Base-by-base conservation (phyloP, 2,797 vertebrate genomes). In the Steatocranus sp. region DNA sequence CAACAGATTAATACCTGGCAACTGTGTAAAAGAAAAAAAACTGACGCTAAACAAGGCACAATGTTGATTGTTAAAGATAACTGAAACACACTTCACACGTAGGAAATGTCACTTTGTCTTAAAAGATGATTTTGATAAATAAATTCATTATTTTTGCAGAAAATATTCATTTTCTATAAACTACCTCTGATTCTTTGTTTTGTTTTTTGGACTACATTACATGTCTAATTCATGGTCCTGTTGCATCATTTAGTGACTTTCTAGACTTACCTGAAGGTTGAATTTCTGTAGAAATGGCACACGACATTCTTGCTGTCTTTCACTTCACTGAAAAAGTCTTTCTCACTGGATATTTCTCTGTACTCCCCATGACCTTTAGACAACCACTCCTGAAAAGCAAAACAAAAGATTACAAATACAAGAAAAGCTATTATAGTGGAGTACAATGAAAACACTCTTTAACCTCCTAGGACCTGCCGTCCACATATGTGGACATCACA, bases 281-380 rank as follows among this genome's bases (percentile, higher is more conserved):
- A 96, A 81, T 97, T 97, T 96, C 86, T 98, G 92, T 99, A 99
- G 95, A 99, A 99, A 94, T 99, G 99, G 88, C 98, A 99, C 93
- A 99, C 97, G n/a, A 98, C 98, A 3, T 97, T 98, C 95, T 97
- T 98, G 95, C 96, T 99, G 18, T 98, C 97, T 91, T 99, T 99
- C 76, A 98, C 98, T 94, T 99, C 98, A 10, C 96, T 88, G 85
- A 99, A 99, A 91, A 99, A 99, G 66, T 99, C 98, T 94, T 96
- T 98, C 92, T 99, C 99, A 20, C 98, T 99, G 78, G 97, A 91
- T 76, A 99, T 96, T 95, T 99, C 99, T 95, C 93, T 96, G 82
- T 98, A 99, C 92, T 99, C 98, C 30, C 98, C 99, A 17, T 99
- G 99, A 76, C 98, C 98, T 97, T 99, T 98, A 53, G 97, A 98